Evolutionary conservation across 2,113 vertebrate species (phyloP).

Genomic region (Lepisosteus osseus): DNA sequence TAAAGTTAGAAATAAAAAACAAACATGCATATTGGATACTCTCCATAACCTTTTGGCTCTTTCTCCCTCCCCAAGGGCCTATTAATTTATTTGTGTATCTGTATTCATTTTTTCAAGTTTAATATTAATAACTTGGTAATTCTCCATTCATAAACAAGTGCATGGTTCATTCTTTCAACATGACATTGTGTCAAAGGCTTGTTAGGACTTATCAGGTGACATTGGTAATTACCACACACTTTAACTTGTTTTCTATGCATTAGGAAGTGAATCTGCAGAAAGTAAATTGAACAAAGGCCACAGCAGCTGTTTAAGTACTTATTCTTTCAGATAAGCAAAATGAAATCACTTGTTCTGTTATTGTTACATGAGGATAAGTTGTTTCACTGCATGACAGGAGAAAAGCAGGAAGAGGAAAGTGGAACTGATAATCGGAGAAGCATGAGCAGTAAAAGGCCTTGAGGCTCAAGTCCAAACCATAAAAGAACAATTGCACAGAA

Average conservation of each 20-base stretch:
- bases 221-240: conserved; percentile 54
- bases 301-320: conserved; percentile 74
- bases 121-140: neutral
- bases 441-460: conserved; percentile 62
- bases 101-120: neutral
- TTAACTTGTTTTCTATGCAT: conserved; percentile 64
- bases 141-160: too few species aligned
- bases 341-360: conserved; percentile 66
- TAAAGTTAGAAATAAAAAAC: too few species aligned
- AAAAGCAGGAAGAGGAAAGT: conserved; percentile 69
- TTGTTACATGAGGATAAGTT: conserved; percentile 71
- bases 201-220: neutral
- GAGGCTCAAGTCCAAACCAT: conserved; percentile 59
- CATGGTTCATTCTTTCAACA: neutral
- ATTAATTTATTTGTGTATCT: too few species aligned
- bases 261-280: conserved; percentile 67
- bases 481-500: conserved; percentile 67
- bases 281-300: conserved; percentile 72
- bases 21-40: neutral
- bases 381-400: conserved; percentile 69
- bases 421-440: conserved; percentile 62
- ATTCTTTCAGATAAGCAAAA: conserved; percentile 64
- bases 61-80: too few species aligned
- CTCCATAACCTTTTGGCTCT: neutral
- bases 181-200: neutral